These are phyloP conservation scores for Eilema caniola DNA, from an alignment of 2,888 invertebrate species.

Conservation along the genomic window DNA sequence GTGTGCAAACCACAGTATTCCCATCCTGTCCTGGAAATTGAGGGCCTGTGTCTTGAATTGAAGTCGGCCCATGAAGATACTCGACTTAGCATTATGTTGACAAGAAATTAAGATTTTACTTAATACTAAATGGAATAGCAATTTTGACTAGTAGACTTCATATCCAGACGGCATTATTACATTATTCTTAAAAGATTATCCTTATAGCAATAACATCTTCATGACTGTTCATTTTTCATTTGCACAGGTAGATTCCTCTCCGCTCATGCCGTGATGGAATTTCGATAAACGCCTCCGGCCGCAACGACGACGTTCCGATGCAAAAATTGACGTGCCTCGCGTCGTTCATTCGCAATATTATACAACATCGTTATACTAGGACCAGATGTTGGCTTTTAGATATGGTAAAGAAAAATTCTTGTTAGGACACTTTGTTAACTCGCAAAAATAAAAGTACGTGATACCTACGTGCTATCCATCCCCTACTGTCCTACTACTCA, in stretches of 20 bases:
- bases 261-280: slow-evolving; percentile 53
- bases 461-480: too few relatives aligned
- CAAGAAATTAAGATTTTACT: neutral
- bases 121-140: neutral
- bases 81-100: too few relatives aligned
- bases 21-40: too few relatives aligned
- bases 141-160: neutral
- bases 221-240: slow-evolving; percentile 34
- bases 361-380: slow-evolving; percentile 24
- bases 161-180: neutral
- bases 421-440: slow-evolving; percentile 2
- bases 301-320: slow-evolving; percentile 53
- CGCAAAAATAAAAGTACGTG: neutral
- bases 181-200: slow-evolving; percentile 13
- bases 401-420: slow-evolving; percentile 26
- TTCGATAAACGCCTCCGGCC: slow-evolving; percentile 53
- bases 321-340: slow-evolving; percentile 59
- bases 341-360: slow-evolving; percentile 35
- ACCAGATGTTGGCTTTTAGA: slow-evolving; percentile 1
- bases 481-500: too few relatives aligned
- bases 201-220: slow-evolving; percentile 6
- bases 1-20: too few relatives aligned
- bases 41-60: too few relatives aligned
- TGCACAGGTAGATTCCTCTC: slow-evolving; percentile 40
- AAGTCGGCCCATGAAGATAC: too few relatives aligned